Evolutionary conservation across 2,113 vertebrate species (phyloP).

Genomic region (Petaurus breviceps): DNA sequence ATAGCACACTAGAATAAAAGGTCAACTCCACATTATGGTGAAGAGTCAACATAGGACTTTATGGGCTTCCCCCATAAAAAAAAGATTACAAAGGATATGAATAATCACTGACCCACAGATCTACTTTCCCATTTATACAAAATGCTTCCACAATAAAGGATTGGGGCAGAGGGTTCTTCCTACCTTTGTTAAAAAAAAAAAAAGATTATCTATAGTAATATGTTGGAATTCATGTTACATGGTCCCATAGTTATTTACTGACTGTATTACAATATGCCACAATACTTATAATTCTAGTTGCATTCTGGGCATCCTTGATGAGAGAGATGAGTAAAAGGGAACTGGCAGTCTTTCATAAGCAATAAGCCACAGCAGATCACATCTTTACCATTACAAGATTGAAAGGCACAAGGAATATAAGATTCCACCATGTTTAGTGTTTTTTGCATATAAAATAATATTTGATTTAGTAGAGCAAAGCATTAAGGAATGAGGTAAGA

Average conservation of each 20-base stretch:
- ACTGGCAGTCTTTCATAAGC: not conserved
- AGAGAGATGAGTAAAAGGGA: not conserved
- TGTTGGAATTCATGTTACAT: not conserved
- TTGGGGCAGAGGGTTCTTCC: not conserved
- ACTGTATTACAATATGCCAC: not conserved
- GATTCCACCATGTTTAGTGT: not conserved
- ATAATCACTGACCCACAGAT: not conserved
- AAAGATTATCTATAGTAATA: not conserved
- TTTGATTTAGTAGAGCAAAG: not conserved
- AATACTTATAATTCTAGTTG: not conserved
- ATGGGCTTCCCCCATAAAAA: not conserved
- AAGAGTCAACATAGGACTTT: not conserved
- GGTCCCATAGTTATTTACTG: not conserved
- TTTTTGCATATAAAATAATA: not conserved
- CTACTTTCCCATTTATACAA: not conserved
- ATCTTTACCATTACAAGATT: not conserved
- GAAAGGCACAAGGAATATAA: not conserved
- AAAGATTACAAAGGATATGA: not conserved
- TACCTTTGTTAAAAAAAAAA: not conserved
- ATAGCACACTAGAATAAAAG: not conserved
- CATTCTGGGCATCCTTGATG: not conserved
- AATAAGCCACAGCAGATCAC: not conserved
- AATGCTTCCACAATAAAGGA: not conserved
- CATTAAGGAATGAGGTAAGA: not conserved
- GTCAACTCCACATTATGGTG: not conserved